Evolutionary conservation across 2,888 invertebrate genomes (phyloP).

Genomic region (Tricholauxania praeusta): DNA sequence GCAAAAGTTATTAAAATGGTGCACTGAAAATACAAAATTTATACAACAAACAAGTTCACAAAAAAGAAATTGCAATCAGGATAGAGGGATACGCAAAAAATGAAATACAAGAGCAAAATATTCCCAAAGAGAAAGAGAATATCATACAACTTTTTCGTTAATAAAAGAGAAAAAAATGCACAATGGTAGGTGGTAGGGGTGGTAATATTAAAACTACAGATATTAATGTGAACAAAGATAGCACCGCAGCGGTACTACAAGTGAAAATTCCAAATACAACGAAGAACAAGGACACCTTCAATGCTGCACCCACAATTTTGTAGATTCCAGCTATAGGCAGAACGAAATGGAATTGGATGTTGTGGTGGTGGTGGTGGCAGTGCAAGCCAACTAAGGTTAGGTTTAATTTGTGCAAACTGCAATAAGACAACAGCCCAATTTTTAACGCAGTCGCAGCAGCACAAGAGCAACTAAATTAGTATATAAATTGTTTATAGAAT

Average conservation of each 20-base stretch:
- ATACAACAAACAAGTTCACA: constrained; percentile 5
- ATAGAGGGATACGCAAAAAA: neutral
- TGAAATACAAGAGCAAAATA: constrained; percentile 1
- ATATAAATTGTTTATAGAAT: too few relatives aligned
- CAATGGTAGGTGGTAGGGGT: neutral
- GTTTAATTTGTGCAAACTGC: constrained; percentile 3
- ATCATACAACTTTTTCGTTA: neutral
- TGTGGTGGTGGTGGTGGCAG: too few relatives aligned
- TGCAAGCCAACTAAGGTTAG: neutral
- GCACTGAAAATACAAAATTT: neutral
- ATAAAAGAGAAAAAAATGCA: neutral
- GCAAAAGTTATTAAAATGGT: too few relatives aligned
- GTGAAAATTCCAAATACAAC: neutral
- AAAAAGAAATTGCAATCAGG: constrained; percentile 1
- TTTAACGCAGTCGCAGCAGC: constrained; percentile 24
- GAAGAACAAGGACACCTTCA: constrained; percentile 17
- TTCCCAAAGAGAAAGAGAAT: neutral
- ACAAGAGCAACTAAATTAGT: neutral
- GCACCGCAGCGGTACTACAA: neutral
- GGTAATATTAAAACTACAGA: neutral
- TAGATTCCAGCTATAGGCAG: too few relatives aligned
- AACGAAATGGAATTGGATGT: too few relatives aligned
- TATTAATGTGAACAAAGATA: constrained; percentile 10
- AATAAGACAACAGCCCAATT: constrained; percentile 15
- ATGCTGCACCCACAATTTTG: neutral